Evolutionary conservation across 2,113 vertebrate genomes (phyloP), one percentile per base, ranked within the genome.

Genomic region (Tachysurus fulvidraco): DNA sequence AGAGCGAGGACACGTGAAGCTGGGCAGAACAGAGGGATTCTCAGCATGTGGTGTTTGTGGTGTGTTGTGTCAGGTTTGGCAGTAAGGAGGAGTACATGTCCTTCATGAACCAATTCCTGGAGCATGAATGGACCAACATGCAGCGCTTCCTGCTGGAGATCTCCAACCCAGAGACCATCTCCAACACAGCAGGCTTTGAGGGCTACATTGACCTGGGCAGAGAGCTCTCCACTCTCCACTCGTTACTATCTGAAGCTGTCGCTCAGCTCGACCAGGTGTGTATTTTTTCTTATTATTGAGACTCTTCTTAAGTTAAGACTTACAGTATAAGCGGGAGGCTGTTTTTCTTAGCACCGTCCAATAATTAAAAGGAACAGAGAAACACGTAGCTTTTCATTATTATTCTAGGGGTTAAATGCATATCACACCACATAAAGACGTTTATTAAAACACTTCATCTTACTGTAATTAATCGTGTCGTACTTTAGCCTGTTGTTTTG

Each of bases 31-130:
- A 3, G 59, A 83, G 23, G 16, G 44, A 46, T 79, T 36, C 81
- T 69, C 44, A 69, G 57, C 74, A 10, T 65, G 17, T 62, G 57
- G 36, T 80, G 55, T 80, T 4, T 81, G 44, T 83, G 81, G 1
- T 69, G 50, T 84, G 73, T 81, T 16, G 28, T 13, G 19, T 60
- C 57, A 99, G 98, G 95, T 99, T 99, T 59, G 98, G 98, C 88
- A 97, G 96, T 91, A 99, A 99, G 88, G 98, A 99, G 83, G 98
- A 99, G 77, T 99, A 99, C 94, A 99, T 99, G 98, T 95, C 97
- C n/a, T 99, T 99, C 86, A 99, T 99, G 98, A 99, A 99, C 88
- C 97, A 98, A 93, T 99, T 99, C 83, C 93, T 99, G 94, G 98
- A 99, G 90, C 97, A 96, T 0, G 97, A 99, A 88, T 98, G 98